phyloP scores from a whole-genome alignment of 2,888 invertebrate genomes.

The Leucophenga maculata region DNA sequence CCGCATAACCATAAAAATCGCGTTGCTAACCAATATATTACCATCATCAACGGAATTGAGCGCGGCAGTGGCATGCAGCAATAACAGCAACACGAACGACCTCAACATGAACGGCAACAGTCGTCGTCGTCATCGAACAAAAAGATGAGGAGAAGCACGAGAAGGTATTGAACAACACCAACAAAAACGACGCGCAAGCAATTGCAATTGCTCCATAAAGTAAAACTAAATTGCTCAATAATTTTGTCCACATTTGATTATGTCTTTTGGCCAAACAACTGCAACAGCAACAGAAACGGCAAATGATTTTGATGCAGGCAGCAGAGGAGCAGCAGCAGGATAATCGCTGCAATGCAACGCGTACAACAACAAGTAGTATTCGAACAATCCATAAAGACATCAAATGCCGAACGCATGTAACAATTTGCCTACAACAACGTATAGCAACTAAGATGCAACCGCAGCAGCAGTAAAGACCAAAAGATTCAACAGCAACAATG shows the following conservation, averaged over 20 bases:
- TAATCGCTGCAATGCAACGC: conserved; percentile 2
- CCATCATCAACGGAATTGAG: conserved; percentile 17
- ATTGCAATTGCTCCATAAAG: conserved; percentile 67
- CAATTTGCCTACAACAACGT: conserved; percentile 59
- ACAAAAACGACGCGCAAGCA: conserved; percentile 33
- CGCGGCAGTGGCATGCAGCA: conserved; percentile 36
- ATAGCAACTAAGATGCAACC: background rate
- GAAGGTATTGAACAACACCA: background rate
- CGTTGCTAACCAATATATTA: conserved; percentile 25
- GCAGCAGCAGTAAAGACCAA: no score
- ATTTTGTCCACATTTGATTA: conserved; percentile 67
- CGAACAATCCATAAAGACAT: conserved; percentile 20
- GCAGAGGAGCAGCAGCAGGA: conserved; percentile 1
- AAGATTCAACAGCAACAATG: background rate
- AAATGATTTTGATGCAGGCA: conserved; percentile 20
- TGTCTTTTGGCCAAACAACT: conserved; percentile 53
- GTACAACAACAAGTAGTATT: background rate
- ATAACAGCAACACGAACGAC: conserved; percentile 32
- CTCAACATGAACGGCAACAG: conserved; percentile 10
- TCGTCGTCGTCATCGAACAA: no score
- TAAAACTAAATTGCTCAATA: conserved; percentile 68
- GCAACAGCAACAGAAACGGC: conserved; percentile 43
- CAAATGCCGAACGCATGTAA: conserved; percentile 53
- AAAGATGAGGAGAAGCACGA: conserved; percentile 16
- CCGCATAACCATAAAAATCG: conserved; percentile 61